These are phyloP conservation scores for Malacosoma neustria DNA, from an alignment of 2,888 invertebrate genomes.

Conservation along the genomic window DNA sequence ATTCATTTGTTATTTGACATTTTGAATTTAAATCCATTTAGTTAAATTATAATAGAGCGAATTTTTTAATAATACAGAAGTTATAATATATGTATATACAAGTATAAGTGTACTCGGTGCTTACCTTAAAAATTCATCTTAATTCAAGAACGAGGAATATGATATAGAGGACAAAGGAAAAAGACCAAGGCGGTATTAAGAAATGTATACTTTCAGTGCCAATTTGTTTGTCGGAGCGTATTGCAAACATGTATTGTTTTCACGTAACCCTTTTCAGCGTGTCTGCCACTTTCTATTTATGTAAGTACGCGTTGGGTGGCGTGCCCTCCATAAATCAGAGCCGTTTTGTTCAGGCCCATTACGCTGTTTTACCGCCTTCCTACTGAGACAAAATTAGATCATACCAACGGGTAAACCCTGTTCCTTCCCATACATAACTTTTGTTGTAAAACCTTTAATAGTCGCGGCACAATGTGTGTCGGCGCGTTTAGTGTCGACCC, in stretches of 20 bases:
- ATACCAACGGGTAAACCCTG: constrained; percentile 51
- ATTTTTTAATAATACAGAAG: no score
- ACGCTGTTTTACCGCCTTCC: constrained; percentile 63
- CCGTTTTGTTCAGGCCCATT: constrained; percentile 64
- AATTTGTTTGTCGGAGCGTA: constrained; percentile 36
- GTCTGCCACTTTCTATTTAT: constrained; percentile 60
- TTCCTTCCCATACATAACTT: constrained; percentile 48
- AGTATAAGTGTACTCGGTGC: no score
- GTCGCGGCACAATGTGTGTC: constrained; percentile 35
- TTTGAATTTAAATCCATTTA: no score
- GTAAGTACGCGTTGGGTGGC: constrained; percentile 51
- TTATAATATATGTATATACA: no score
- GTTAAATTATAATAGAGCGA: no score
- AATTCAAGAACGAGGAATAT: background rate
- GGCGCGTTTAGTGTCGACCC: constrained; percentile 30
- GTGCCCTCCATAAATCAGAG: constrained; percentile 59
- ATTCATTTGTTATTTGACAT: background rate
- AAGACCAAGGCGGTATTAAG: constrained; percentile 17
- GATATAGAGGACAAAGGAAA: background rate
- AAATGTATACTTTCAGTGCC: constrained; percentile 23
- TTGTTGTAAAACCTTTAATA: constrained; percentile 56
- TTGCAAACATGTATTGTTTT: constrained; percentile 40
- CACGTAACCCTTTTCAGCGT: constrained; percentile 52
- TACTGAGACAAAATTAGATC: constrained; percentile 67
- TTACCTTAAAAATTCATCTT: no score